Base-by-base conservation (phyloP, 2,888 invertebrate species). In the Chrysodeixis includens region DNA sequence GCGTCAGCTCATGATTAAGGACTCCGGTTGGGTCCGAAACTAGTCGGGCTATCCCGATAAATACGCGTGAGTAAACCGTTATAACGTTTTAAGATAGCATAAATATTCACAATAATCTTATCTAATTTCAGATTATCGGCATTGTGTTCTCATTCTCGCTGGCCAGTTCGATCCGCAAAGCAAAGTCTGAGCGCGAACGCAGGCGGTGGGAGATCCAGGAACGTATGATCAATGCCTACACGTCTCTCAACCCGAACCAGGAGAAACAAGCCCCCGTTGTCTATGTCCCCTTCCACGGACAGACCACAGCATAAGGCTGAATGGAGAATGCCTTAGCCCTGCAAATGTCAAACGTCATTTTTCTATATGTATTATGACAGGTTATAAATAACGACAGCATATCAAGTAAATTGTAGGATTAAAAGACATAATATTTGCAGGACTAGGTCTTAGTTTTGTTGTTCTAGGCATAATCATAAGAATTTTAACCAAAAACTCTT, bases 131-230 rank as follows among this genome's bases (percentile, higher is more conserved):
- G 98, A 93, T 98, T 53, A 95, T 98, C 83, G 99, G 98, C 76
- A 97, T 99, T 57, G 95, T 98, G 72, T 98, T 99, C 87, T 98
- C 99, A 1, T 97, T 98, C 90, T 97, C 98, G 93, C 93, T 99
- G 89, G 98, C 98, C 66, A 97, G 97, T 86, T 97, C 98, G 2
- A 97, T 99, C 86, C 97, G 97, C 68, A 96, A 96, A 72, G 96
- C 97, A 69, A 98, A 98, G 89, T 96, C 96, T 0, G 96, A 97
- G 79, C 96, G 97, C 46, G 97, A 97, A 83, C 96, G 96, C 64
- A 96, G 97, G 59, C 96, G 96, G 59, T 97, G 97, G 96, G 97
- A 97, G 88, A 94, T 96, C 69, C 95, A 96, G 73, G 96, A 96
- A 76, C 95, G 95, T 44, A 92, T 96, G 78, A 93, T 96, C 69